Evolutionary conservation across 2,888 invertebrate species (phyloP), one percentile per base, ranked within the genome.

Genomic region (Yponomeuta malinellus): DNA sequence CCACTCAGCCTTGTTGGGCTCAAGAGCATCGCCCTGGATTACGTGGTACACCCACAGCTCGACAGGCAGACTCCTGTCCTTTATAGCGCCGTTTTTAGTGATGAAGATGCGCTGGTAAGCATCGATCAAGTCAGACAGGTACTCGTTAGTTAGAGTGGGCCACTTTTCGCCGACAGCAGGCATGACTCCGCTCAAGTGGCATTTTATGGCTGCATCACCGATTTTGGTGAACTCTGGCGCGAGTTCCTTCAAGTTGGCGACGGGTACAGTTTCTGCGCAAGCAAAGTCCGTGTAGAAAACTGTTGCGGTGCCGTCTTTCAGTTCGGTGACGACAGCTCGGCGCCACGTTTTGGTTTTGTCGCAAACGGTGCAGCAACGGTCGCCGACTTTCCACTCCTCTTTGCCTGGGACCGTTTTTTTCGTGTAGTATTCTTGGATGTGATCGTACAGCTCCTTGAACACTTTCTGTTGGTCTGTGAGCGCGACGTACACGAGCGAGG

Each of bases 201-300:
- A 95, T 74, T 93, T 93, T 33, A 95, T 88, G 0, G 94, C 94
- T 0, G 94, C 94, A 72, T 94, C 93, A 0, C 93, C 92, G 0
- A 93, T 82, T 0, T 83, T 80, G 9, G 83, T 78, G 73, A 95
- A 95, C 10, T 90, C 82, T 0, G 85, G 76, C 12, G 90, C 80
- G 5, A 96, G 85, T 2, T 89, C 84, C 70, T 89, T 93, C 29
- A 96, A 81, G 68, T 88, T 81, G 1, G 85, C 78, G 0, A 78
- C 70, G 0, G 83, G 79, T 15, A 95, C 88, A 1, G 85, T 86
- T 74, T 94, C 93, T 2, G 90, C 85, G 68, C 87, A 86, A 0
- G 94, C 95, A 74, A 94, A 93, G 78, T 97, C 97, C 23, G 94
- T 93, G 65, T 96, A 91, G 73, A 94, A 94, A 0, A 97, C 93